Evolutionary conservation across 2,888 invertebrate genomes (phyloP), one percentile per base, ranked within the genome.

Genomic region (Limulus polyphemus): DNA sequence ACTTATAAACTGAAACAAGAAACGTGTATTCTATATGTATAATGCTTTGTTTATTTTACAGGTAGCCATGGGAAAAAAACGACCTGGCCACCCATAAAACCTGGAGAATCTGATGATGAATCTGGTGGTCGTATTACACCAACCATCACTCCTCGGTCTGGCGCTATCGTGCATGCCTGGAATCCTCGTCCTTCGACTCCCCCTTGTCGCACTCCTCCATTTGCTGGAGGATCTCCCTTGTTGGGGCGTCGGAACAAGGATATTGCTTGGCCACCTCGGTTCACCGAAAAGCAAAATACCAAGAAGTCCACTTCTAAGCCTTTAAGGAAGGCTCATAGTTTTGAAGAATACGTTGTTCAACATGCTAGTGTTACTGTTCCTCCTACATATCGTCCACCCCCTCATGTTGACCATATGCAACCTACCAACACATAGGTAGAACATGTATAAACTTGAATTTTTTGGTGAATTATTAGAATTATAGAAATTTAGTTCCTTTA

Each of bases 321-420:
- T 4, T 48, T 57, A 32, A 57, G 65, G 7, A 65, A 63, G 48
- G 49, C 63, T 5, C 61, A 58, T 0, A 51, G 60, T 47, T 65
- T 65, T 32, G 65, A 65, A 47, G 65, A 65, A 11, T 63, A 65
- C 56, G 55, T 65, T 16, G 60, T 62, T 47, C 59, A 63, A 56
- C 65, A 65, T 13, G 65, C 65, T 10, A 63, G 62, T 16, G 61
- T 61, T 49, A 67, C 62, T 46, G 64, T 68, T 9, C 68, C 70
- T 32, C 69, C 65, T 49, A 69, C 69, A 32, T 71, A 71, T 58
- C 62, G 71, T 49, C 64, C 70, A 52, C 70, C 71, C 10, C 71
- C 69, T n/a, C 3, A 0, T 32, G 32, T 32, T 32, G 32, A 32
- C 3, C 32, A 7, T 32, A 32, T 32, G 32, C 32, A 32, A 32